Evolutionary conservation across 2,797 vertebrate genomes (phyloP).

Genomic region (Leptatherina wallacei): DNA sequence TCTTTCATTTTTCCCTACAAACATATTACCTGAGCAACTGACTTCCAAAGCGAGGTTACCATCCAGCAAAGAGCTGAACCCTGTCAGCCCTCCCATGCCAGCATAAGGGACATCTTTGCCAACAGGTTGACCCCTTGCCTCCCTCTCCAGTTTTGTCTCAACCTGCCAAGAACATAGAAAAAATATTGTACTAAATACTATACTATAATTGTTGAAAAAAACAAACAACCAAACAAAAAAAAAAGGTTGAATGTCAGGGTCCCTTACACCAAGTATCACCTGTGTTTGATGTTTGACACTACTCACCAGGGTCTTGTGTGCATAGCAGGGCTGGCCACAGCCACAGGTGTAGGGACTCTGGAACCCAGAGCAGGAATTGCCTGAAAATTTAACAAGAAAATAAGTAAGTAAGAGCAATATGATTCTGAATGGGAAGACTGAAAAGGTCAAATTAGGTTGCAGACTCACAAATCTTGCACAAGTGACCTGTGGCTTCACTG

Average conservation of each 20-base stretch:
- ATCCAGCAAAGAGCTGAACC: constrained; percentile 90
- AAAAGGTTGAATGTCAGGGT: not conserved
- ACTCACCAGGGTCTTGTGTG: constrained; percentile 87
- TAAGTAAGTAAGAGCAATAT: not conserved
- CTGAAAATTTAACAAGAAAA: constrained; percentile 64
- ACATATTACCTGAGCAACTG: constrained; percentile 79
- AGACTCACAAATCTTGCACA: constrained; percentile 89
- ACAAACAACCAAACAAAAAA: too few relatives aligned
- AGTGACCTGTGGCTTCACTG: constrained; percentile 73
- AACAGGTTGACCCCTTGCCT: constrained; percentile 84
- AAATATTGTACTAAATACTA: not conserved
- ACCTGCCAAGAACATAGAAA: constrained; percentile 53
- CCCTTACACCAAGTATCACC: not conserved
- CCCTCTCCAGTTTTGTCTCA: constrained; percentile 88
- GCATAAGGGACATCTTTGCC: constrained; percentile 89
- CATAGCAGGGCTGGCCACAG: constrained; percentile 86
- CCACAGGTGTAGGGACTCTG: constrained; percentile 87
- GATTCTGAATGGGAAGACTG: not conserved
- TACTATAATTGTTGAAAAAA: not conserved
- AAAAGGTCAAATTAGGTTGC: not conserved
- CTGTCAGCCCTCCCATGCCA: constrained; percentile 92
- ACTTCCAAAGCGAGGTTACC: constrained; percentile 87
- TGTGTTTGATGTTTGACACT: not conserved
- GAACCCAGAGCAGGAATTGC: constrained; percentile 88
- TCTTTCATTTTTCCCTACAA: not conserved